phyloP scores from a whole-genome alignment of 2,888 invertebrate species.

The Dryadula phaetusa region DNA sequence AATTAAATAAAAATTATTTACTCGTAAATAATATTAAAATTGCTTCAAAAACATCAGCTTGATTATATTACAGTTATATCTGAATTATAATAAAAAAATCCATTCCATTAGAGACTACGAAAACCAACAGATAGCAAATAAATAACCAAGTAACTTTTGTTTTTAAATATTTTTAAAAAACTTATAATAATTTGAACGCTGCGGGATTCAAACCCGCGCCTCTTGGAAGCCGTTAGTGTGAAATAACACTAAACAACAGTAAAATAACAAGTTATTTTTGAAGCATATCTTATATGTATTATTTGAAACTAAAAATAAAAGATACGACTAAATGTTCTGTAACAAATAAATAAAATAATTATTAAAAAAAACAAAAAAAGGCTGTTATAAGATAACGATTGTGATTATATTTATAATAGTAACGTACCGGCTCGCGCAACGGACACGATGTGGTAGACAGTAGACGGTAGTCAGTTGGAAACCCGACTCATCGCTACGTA shows the following conservation, averaged over 20 bases:
- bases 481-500: constrained; percentile 76
- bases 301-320: neutral
- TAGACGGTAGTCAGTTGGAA: constrained; percentile 52
- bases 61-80: too few species aligned
- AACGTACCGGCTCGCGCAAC: constrained; percentile 69
- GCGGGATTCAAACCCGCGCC: too few species aligned
- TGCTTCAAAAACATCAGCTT: too few species aligned
- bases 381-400: constrained; percentile 69
- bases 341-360: neutral
- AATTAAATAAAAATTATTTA: constrained; percentile 22
- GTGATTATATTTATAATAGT: constrained; percentile 67
- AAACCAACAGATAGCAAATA: neutral
- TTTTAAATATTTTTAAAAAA: too few species aligned
- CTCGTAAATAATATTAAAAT: neutral
- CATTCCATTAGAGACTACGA: neutral
- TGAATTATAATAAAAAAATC: neutral
- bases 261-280: neutral
- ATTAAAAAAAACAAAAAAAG: constrained; percentile 72
- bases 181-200: too few species aligned
- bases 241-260: neutral
- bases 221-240: too few species aligned
- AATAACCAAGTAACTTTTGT: too few species aligned
- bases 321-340: neutral
- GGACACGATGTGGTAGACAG: constrained; percentile 56
- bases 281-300: too few species aligned